These are phyloP conservation scores for Sebastolobus alascanus DNA, from an alignment of 2,797 vertebrate species.

Conservation along the genomic window DNA sequence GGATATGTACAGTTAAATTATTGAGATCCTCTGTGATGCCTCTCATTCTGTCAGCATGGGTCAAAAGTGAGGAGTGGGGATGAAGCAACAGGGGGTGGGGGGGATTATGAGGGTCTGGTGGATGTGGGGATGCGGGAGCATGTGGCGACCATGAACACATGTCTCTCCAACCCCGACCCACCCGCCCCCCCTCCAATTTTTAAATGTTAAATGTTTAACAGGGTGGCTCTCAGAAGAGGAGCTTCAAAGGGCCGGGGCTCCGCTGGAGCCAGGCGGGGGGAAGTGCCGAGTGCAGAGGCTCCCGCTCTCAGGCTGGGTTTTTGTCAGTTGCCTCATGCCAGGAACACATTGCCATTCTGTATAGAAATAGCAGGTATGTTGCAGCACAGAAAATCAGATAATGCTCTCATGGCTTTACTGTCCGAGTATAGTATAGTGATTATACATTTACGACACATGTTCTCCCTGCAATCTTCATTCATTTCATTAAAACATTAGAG, in stretches of 20 bases:
- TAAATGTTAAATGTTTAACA: constrained; percentile 77
- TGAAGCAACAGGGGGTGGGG: constrained; percentile 54
- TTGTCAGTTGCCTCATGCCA: constrained; percentile 50
- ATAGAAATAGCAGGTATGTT: constrained; percentile 27
- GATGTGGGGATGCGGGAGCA: constrained; percentile 52
- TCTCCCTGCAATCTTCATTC: constrained; percentile 12
- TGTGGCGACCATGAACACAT: constrained; percentile 49
- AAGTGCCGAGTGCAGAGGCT: constrained; percentile 14
- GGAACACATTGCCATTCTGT: constrained; percentile 24
- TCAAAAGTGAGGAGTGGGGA: constrained; percentile 57
- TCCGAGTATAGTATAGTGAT: neutral
- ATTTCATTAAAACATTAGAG: constrained; percentile 62
- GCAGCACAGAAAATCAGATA: constrained; percentile 13
- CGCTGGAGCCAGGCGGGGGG: constrained; percentile 34
- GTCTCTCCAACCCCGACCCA: constrained; percentile 24
- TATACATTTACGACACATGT: constrained; percentile 1
- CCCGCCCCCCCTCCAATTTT: constrained; percentile 29
- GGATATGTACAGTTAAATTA: constrained; percentile 78
- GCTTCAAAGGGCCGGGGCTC: constrained; percentile 71
- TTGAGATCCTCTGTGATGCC: constrained; percentile 72
- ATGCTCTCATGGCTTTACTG: neutral
- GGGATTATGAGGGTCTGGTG: constrained; percentile 52
- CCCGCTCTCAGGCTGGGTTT: constrained; percentile 18
- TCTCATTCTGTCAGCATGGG: constrained; percentile 71
- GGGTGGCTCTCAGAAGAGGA: constrained; percentile 68